Base-by-base conservation (phyloP, 2,113 vertebrate genomes). In the Dasyornis broadbenti region DNA sequence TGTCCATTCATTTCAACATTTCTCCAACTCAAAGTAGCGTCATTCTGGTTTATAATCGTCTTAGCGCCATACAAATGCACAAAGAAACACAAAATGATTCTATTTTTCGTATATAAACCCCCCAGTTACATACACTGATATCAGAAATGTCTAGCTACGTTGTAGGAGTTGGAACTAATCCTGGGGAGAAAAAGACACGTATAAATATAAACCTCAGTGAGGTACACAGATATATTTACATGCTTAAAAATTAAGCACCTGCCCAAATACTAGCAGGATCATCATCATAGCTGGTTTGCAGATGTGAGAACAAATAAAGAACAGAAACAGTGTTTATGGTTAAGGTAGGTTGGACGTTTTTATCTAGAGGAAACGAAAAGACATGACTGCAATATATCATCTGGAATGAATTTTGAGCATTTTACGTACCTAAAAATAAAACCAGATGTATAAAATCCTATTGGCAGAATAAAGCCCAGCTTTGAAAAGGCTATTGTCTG, bases 371-470 rank as follows among this genome's bases (percentile, higher is more conserved):
- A 93, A 86, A 87, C 45, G 59, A 88, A 90, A 82, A 59, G 23
- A 72, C 63, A 73, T 81, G 87, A 90, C 88, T 77, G 49, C 14
- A 86, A 35, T 75, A 75, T 57, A 78, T 89, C 83, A 94, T 88
- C 83, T 95, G 89, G 90, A 96, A 93, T 80, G 4, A 92, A 93
- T 90, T 91, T 82, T 59, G 70, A 93, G 52, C 11, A 64, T 95
- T 93, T 85, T 88, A 82, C 50, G 76, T 73, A 73, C 31, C 50
- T 57, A 60, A 92, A 97, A 95, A 79, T 61, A 92, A 94, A 95
- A 97, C 2, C 91, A 95, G 84, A 95, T 90, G 73, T 70, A 63
- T 39, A 72, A 84, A 82, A 82, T 72, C 47, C 63, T 59, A 42
- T 26, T 93, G 83, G 33, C 35, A 81, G 40, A 75, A 56, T 3